These are phyloP conservation scores for Bombylius major DNA, from an alignment of 2,888 invertebrate species.

Conservation along the genomic window DNA sequence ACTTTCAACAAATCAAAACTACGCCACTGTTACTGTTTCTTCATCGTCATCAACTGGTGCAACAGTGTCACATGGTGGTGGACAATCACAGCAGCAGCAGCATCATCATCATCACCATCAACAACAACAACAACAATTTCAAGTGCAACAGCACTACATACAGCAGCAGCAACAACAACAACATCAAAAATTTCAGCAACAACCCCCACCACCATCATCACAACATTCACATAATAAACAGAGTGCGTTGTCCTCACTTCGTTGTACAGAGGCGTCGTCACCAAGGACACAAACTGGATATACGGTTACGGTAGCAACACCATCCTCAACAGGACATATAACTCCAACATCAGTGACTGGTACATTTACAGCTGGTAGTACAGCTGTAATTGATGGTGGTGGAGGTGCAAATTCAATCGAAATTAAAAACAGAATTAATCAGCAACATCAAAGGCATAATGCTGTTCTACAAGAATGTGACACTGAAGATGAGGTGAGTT, in stretches of 20 bases:
- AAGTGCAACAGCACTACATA: conserved; percentile 16
- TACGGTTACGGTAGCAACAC: not conserved
- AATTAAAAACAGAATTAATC: conserved; percentile 1
- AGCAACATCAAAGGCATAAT: conserved; percentile 4
- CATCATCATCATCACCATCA: conserved; percentile 1
- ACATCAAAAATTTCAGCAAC: conserved; percentile 24
- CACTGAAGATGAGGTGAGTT: conserved; percentile 22
- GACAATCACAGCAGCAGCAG: conserved; percentile 1
- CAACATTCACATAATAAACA: not conserved
- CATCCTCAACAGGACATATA: conserved; percentile 4
- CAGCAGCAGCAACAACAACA: conserved; percentile 18
- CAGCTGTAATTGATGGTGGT: not conserved
- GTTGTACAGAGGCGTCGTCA: conserved; percentile 11
- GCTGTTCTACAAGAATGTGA: conserved; percentile 18
- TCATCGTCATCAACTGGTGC: conserved; percentile 8
- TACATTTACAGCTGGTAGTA: conserved; percentile 1
- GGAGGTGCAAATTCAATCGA: not conserved
- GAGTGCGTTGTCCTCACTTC: conserved; percentile 6
- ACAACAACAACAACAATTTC: conserved; percentile 20
- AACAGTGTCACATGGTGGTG: conserved; percentile 3
- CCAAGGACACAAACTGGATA: not conserved
- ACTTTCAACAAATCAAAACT: conserved; percentile 17
- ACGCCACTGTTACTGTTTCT: conserved; percentile 17
- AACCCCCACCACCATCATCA: conserved; percentile 6
- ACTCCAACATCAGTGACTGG: conserved; percentile 4